Evolutionary conservation across 2,113 vertebrate species (phyloP), one percentile per base, ranked within the genome.

Genomic region (Rhinoderma darwinii): DNA sequence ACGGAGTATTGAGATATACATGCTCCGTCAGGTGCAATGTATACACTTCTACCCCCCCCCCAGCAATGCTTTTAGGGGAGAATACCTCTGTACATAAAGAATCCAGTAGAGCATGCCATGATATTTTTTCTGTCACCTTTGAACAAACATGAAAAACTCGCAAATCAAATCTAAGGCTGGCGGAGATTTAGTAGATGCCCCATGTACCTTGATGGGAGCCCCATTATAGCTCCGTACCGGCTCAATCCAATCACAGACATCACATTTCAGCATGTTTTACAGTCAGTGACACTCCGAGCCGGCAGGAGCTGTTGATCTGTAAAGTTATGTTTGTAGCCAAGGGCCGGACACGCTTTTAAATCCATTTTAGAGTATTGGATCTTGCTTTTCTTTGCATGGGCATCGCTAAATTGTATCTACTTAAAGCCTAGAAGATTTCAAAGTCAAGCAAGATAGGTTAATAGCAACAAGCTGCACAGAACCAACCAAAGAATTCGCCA

Each of bases 401-500:
- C 54, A 39, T 9, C 77, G 25, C 63, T 50, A 83, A 83, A 70
- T 30, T 20, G 6, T 83, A 70, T 70, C 61, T 25, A 27, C 63
- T n/a, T 73, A 72, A 84, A 73, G 25, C 35, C 37, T 39, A 61
- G 35, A 39, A 1, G 15, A 54, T 73, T 84, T 84, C 41, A 73
- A 84, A 84, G 66, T 54, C 47, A 25, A 54, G 47, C 20, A 35
- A 61, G 51, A n/a, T 25, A 70, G 51, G n/a, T 68, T 78, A 86
- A 79, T 68, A 35, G 84, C 25, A 68, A n/a, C 78, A 51, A 68
- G 18, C 27, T 39, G 74, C 59, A 51, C 75, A 14, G 17, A 86
- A 44, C 84, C 74, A 78, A 86, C 70, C 84, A 79, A 30, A 72
- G 54, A 18, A 41, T 43, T 12, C 1, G 18, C 41, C 17, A n/a